Conservation (phyloP, 1,140 invertebrate genomes). For the Vanessa atalanta region DNA sequence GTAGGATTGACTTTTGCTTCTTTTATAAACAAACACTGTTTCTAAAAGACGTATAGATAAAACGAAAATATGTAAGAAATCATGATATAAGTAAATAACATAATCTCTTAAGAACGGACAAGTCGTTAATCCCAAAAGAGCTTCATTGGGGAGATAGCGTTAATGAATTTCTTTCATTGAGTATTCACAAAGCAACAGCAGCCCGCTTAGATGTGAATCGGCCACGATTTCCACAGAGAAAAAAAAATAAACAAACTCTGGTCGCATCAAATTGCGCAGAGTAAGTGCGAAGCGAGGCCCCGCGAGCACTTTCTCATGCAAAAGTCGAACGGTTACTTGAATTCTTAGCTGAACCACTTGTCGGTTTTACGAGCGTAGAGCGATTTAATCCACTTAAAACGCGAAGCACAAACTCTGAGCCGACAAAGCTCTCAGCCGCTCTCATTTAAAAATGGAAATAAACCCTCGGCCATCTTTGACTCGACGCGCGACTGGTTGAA, state of each 20-base stretch:
- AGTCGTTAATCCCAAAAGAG: constrained; percentile 48
- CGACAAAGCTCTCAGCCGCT: constrained; percentile 80
- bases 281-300: constrained; percentile 69
- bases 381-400: constrained; percentile 81
- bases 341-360: constrained; percentile 80
- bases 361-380: constrained; percentile 80
- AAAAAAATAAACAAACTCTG: constrained; percentile 61
- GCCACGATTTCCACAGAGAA: constrained; percentile 53
- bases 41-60: too few relatives aligned
- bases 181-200: constrained; percentile 68
- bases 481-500: constrained; percentile 74
- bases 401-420: constrained; percentile 78
- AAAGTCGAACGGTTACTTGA: constrained; percentile 80
- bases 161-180: constrained; percentile 74
- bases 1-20: too few relatives aligned
- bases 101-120: constrained; percentile 45
- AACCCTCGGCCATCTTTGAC: constrained; percentile 78
- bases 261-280: constrained; percentile 63
- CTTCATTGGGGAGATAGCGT: constrained; percentile 55
- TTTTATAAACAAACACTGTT: too few relatives aligned
- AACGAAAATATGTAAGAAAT: too few relatives aligned
- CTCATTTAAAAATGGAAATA: constrained; percentile 81
- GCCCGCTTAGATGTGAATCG: constrained; percentile 62
- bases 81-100: constrained; percentile 26
- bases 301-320: constrained; percentile 77